A percentile compares a stretch with the other conserved stretches of the same genome.
Evolutionary conservation across 2,888 invertebrate species (phyloP).

Genomic region (Habroteleia sp.): DNA sequence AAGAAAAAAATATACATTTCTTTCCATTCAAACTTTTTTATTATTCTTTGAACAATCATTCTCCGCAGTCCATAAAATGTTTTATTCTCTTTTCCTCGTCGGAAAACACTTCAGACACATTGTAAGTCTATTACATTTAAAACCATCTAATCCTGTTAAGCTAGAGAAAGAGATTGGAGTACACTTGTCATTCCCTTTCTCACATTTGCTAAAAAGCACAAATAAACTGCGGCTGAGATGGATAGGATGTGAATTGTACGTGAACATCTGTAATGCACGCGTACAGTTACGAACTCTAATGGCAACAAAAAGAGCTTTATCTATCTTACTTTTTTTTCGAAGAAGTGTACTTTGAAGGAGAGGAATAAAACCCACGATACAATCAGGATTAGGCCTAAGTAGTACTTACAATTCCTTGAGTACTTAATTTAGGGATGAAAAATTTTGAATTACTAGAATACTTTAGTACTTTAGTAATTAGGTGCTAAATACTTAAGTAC

Average conservation of each 20-base stretch:
- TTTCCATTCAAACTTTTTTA: slow-evolving; percentile 8
- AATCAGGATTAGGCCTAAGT: too few relatives aligned
- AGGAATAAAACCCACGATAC: slow-evolving; percentile 1
- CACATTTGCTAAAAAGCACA: slow-evolving; percentile 40
- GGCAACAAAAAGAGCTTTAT: slow-evolving; percentile 23
- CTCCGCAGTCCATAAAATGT: slow-evolving; percentile 1
- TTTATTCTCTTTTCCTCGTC: slow-evolving; percentile 10
- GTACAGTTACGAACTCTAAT: slow-evolving; percentile 18
- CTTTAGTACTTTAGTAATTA: too few relatives aligned
- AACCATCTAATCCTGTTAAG: slow-evolving; percentile 42
- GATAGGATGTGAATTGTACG: slow-evolving; percentile 29
- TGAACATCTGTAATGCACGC: slow-evolving; percentile 32
- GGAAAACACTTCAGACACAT: slow-evolving; percentile 35
- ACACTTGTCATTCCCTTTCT: slow-evolving; percentile 50
- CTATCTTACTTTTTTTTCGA: slow-evolving; percentile 10
- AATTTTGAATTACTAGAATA: too few relatives aligned
- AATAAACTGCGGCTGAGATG: slow-evolving; percentile 36
- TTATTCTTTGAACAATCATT: slow-evolving; percentile 7
- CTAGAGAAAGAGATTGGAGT: slow-evolving; percentile 39
- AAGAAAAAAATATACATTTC: slow-evolving; percentile 3
- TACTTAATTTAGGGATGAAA: too few relatives aligned
- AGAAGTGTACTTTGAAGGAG: neutral
- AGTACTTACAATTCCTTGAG: too few relatives aligned
- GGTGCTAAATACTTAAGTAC: too few relatives aligned
- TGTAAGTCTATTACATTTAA: slow-evolving; percentile 43